A percentile compares a stretch with the other conserved stretches of the same genome.
Evolutionary conservation across 2,888 invertebrate genomes (phyloP).

Genomic region (Philhelius pedissequus): DNA sequence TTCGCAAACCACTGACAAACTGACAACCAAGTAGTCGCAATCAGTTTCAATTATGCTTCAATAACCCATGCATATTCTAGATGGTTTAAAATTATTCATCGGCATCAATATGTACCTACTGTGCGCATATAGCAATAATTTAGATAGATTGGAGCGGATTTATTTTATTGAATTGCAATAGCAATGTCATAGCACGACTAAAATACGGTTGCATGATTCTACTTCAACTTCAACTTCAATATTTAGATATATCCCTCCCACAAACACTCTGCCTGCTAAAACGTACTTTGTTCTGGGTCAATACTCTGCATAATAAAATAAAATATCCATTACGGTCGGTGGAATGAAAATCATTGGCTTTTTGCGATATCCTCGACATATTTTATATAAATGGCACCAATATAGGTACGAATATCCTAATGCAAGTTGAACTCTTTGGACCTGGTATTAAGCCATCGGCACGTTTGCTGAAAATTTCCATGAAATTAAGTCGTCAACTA

Average conservation of each 20-base stretch:
- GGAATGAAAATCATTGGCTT: conserved; percentile 44
- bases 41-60: conserved; percentile 48
- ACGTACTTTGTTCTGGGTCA: neutral
- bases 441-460: conserved; percentile 20
- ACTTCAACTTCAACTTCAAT: neutral
- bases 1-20: neutral
- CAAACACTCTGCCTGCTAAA: neutral
- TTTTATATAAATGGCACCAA: conserved; percentile 32
- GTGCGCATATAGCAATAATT: conserved; percentile 24
- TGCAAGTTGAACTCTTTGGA: conserved; percentile 4
- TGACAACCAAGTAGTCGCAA: conserved; percentile 22
- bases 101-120: neutral
- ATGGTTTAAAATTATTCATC: conserved; percentile 22
- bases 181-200: conserved; percentile 18
- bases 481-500: conserved; percentile 43
- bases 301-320: conserved; percentile 34
- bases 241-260: neutral
- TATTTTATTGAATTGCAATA: conserved; percentile 35
- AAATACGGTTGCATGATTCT: neutral
- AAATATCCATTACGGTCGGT: conserved; percentile 53
- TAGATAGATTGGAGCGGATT: conserved; percentile 37
- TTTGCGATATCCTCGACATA: conserved; percentile 38
- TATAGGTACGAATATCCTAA: conserved; percentile 10
- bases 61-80: conserved; percentile 35
- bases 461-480: conserved; percentile 22